phyloP scores from a whole-genome alignment of 2,888 invertebrate genomes.

The Drosophila macrospina region DNA sequence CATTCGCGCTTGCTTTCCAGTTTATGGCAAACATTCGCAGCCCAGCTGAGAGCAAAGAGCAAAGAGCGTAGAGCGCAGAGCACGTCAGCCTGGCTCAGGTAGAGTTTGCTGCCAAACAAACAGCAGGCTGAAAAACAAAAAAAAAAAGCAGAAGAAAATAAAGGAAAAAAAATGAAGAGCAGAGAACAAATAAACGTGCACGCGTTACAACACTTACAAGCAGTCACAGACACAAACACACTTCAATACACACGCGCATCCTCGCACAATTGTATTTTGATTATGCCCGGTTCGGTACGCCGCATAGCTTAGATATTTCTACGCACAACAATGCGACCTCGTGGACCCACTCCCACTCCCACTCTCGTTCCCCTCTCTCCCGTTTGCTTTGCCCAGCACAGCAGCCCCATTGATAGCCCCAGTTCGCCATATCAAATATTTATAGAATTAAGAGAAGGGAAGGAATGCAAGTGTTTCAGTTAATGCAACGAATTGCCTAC shows the following conservation, averaged over 20 bases:
- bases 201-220: slow-evolving; percentile 63
- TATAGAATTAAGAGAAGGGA: slow-evolving; percentile 64
- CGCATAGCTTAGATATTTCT: slow-evolving; percentile 79
- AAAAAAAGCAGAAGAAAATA: too few species aligned
- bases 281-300: slow-evolving; percentile 81
- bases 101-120: slow-evolving; percentile 59
- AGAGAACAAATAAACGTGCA: slow-evolving; percentile 53
- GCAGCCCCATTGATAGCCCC: slow-evolving; percentile 68
- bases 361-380: neutral
- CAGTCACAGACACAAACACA: slow-evolving; percentile 27
- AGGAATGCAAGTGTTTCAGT: slow-evolving; percentile 32
- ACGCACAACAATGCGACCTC: slow-evolving; percentile 76
- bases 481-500: slow-evolving; percentile 29
- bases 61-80: slow-evolving; percentile 10
- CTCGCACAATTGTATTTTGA: slow-evolving; percentile 80
- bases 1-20: slow-evolving; percentile 60
- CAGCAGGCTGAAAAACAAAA: slow-evolving; percentile 25
- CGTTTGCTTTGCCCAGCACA: slow-evolving; percentile 17
- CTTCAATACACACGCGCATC: slow-evolving; percentile 37
- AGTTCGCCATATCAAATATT: slow-evolving; percentile 75
- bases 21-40: slow-evolving; percentile 68
- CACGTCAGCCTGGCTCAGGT: slow-evolving; percentile 45
- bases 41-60: slow-evolving; percentile 31
- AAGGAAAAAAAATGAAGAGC: slow-evolving; percentile 32
- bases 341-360: slow-evolving; percentile 5